These are phyloP conservation scores for Drosophila micromelanica DNA, from an alignment of 1,140 invertebrate species.

Conservation along the genomic window DNA sequence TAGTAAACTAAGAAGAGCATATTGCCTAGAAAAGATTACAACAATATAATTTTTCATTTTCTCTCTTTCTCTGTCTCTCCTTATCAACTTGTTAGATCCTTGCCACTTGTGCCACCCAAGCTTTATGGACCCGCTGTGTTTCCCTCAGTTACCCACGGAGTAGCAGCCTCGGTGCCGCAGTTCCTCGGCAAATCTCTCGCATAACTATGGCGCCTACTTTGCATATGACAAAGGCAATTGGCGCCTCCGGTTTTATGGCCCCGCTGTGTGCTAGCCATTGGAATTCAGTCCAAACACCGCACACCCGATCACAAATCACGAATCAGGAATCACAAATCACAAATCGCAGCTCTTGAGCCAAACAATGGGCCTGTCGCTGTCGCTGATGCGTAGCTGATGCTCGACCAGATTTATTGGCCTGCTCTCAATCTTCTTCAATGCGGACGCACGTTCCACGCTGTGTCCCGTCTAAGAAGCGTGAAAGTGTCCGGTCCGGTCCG, in stretches of 20 bases:
- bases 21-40: too few species aligned
- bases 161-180: neutral
- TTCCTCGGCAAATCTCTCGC: neutral
- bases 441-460: constrained; percentile 53
- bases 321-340: neutral
- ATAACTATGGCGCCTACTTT: constrained; percentile 33
- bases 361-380: constrained; percentile 65
- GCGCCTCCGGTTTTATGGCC: constrained; percentile 60
- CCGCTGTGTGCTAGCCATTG: constrained; percentile 4
- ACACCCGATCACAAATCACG: neutral
- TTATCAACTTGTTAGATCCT: neutral
- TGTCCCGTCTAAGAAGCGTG: constrained; percentile 54
- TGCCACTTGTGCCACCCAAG: constrained; percentile 6
- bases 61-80: neutral
- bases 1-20: too few species aligned
- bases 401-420: constrained; percentile 73
- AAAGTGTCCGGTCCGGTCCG: constrained; percentile 51
- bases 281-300: neutral
- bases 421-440: constrained; percentile 51
- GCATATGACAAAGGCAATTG: constrained; percentile 34
- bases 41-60: neutral
- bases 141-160: neutral
- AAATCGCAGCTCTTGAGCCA: constrained; percentile 32
- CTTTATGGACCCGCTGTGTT: constrained; percentile 11
- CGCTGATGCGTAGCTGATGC: constrained; percentile 66